Percentiles rank a stretch among this genome's conserved stretches.
Evolutionary conservation across 2,113 vertebrate genomes (phyloP).

Genomic region (Burhinus bistriatus): DNA sequence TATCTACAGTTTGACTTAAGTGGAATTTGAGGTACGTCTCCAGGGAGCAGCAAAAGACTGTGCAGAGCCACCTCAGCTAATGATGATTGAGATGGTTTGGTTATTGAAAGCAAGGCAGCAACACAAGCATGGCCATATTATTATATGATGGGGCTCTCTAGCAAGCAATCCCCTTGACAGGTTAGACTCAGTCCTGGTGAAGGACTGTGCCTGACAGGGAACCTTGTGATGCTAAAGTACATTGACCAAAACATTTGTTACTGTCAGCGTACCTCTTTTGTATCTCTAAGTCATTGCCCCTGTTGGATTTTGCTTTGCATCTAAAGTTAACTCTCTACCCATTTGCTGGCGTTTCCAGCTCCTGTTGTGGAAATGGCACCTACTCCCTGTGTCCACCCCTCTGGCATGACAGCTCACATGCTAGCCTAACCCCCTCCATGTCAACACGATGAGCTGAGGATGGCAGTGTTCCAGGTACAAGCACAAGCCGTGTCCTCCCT

Average conservation of each 20-base stretch:
- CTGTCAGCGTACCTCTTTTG: neutral
- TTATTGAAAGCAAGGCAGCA: neutral
- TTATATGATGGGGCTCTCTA: neutral
- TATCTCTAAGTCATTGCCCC: neutral
- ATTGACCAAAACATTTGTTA: neutral
- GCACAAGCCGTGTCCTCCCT: neutral
- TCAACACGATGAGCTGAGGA: fast-evolving
- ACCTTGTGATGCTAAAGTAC: neutral
- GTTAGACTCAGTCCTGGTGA: neutral
- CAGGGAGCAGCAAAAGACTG: neutral
- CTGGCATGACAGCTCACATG: neutral
- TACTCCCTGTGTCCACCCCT: fast-evolving
- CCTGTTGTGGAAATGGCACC: neutral
- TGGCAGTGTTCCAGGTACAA: neutral
- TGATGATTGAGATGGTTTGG: neutral
- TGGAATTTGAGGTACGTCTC: neutral
- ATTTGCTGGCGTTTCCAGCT: neutral
- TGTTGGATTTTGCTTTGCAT: neutral
- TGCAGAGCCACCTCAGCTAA: neutral
- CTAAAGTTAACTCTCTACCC: neutral
- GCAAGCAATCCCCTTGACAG: neutral
- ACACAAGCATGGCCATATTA: neutral
- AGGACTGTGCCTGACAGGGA: fast-evolving
- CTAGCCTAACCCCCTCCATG: neutral
- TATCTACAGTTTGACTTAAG: neutral